Percentiles rank a stretch among this genome's conserved stretches.
Evolutionary conservation across 2,113 vertebrate species (phyloP).

Genomic region (human): DNA sequence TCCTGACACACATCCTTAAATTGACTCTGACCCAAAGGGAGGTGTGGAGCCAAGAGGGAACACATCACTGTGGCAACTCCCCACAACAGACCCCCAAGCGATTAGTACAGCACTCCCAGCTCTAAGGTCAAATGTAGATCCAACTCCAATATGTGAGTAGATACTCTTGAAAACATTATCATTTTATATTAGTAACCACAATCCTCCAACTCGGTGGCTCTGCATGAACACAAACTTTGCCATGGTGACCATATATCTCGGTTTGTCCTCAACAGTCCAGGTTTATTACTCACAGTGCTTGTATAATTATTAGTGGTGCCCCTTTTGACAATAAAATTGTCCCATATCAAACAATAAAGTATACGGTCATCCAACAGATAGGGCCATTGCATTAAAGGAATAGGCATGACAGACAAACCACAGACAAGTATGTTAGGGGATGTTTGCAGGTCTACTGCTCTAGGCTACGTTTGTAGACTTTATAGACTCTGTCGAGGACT

Average conservation of each 20-base stretch:
- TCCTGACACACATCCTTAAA: neutral
- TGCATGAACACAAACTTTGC: neutral
- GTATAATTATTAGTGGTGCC: neutral
- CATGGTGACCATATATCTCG: neutral
- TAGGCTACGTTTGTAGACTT: neutral
- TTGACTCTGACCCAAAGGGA: neutral
- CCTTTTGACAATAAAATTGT: constrained; percentile 1
- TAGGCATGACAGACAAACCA: neutral
- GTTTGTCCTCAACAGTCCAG: neutral
- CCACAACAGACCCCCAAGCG: neutral
- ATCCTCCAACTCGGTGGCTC: neutral
- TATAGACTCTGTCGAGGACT: neutral
- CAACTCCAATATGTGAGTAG: neutral
- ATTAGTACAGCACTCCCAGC: neutral
- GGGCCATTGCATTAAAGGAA: neutral
- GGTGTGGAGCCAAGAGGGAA: neutral
- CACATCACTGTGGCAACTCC: constrained; percentile 9
- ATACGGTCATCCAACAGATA: neutral
- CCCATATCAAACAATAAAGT: neutral
- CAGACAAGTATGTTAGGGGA: neutral
- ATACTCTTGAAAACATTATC: constrained; percentile 2
- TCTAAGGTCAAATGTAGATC: neutral
- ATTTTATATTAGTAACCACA: neutral
- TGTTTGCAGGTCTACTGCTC: neutral
- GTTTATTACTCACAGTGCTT: neutral